Conservation (phyloP, 1,140 invertebrate genomes). For the Arion vulgaris region DNA sequence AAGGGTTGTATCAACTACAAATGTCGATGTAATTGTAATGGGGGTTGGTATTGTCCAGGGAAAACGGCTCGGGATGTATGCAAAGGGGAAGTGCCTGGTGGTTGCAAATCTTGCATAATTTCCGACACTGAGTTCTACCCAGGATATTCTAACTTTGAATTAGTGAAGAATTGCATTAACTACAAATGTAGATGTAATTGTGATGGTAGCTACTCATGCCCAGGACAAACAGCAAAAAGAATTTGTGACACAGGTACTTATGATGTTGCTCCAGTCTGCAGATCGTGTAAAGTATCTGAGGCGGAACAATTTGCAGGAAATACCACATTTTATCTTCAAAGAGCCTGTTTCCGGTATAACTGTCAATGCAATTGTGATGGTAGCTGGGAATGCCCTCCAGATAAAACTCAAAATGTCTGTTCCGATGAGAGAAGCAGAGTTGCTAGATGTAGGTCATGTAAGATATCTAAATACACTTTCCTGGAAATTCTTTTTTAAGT, state of each 20-base stretch:
- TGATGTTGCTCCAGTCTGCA: conserved; percentile 47
- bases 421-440: neutral
- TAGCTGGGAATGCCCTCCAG: conserved; percentile 43
- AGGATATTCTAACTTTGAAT: conserved; percentile 47
- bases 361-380: conserved; percentile 59
- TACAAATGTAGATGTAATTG: conserved; percentile 58
- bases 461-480: conserved; percentile 34
- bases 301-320: conserved; percentile 40
- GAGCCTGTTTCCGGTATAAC: conserved; percentile 48
- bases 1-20: conserved; percentile 52
- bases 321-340: conserved; percentile 45
- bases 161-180: conserved; percentile 46
- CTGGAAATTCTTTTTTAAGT: conserved; percentile 43
- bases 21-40: conserved; percentile 58
- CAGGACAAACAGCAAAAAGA: conserved; percentile 46
- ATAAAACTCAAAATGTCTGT: conserved; percentile 35
- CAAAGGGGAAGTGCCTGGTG: conserved; percentile 45
- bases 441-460: conserved; percentile 39
- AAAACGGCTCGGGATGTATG: conserved; percentile 51
- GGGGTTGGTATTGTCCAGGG: conserved; percentile 58
- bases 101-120: conserved; percentile 50
- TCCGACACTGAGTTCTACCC: conserved; percentile 38
- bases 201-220: conserved; percentile 56
- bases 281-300: conserved; percentile 39
- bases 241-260: conserved; percentile 46